Evolutionary conservation across 2,888 invertebrate genomes (phyloP), one percentile per base, ranked within the genome.

Genomic region (Sinotaia quadrata): DNA sequence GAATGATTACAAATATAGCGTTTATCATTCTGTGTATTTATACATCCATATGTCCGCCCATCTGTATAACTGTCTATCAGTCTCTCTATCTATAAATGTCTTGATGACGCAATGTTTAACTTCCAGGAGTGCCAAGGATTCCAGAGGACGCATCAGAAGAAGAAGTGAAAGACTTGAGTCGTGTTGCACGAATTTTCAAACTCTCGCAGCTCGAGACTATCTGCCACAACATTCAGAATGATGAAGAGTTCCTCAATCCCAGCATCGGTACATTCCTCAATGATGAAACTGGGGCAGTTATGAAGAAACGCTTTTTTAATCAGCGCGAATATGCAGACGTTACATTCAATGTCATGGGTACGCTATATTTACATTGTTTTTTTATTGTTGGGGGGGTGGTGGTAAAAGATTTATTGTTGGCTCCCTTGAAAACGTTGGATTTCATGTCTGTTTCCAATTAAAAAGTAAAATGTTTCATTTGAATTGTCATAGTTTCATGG

Each of bases 231-330:
- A 67, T 79, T 10, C 62, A 75, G 10, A 81, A 75, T 5, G 85
- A 84, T 15, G 81, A 85, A 47, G 86, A 85, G 8, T 84, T 84
- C 51, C 76, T 86, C 15, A 86, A 86, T 71, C 85, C 86, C 2
- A 85, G 85, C 68, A 86, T 85, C 33, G 85, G 85, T 2, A 85
- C 86, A 5, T 85, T 72, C 72, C 78, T 85, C 5, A 85, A 81
- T 68, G 85, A 85, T 69, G 77, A 82, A 62, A 83, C 81, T 0
- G 85, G 82, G 15, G 74, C 79, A 24, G 75, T 63, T 41, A 77
- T 86, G 77, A 85, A 86, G 67, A 67, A 81, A 12, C 49, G 84
- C 47, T 84, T 81, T 68, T 76, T 85, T 57, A 84, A 85, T 71
- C 73, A 82, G 41, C 68, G 76, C 5, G 71, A 75, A 21, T 60